These are phyloP conservation scores for Cryptotermes secundus DNA, from an alignment of 1,140 invertebrate genomes.

Conservation along the genomic window DNA sequence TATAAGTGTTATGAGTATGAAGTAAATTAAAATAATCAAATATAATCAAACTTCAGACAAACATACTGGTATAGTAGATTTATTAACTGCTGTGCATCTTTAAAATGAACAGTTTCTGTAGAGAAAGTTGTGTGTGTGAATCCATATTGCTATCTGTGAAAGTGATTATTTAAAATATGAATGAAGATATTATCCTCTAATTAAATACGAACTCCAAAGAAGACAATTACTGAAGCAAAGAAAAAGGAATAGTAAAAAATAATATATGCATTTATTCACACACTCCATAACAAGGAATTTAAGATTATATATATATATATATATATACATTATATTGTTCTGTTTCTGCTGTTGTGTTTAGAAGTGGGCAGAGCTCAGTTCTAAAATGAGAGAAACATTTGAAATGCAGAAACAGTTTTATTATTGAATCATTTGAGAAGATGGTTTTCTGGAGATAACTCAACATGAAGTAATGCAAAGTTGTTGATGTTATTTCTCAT, in stretches of 20 bases:
- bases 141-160: neutral
- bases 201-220: conserved; percentile 32
- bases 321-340: conserved; percentile 29
- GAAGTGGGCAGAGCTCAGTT: conserved; percentile 17
- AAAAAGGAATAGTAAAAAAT: conserved; percentile 26
- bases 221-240: neutral
- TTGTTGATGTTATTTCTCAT: conserved; percentile 27
- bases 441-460: conserved; percentile 7
- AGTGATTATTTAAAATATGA: conserved; percentile 15
- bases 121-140: neutral
- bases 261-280: conserved; percentile 29
- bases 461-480: conserved; percentile 23
- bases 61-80: neutral
- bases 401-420: conserved; percentile 21
- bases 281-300: conserved; percentile 28
- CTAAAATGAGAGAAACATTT: neutral
- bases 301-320: conserved; percentile 30
- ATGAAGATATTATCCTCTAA: conserved; percentile 26
- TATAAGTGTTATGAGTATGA: conserved; percentile 7
- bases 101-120: neutral
- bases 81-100: neutral
- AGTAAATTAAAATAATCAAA: neutral
- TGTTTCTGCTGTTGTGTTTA: conserved; percentile 22
- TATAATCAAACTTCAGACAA: neutral
- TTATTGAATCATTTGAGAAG: conserved; percentile 18